A percentile compares a stretch with the other conserved stretches of the same genome.
These are phyloP conservation scores for Cyprinodon tularosa DNA, from an alignment of 2,113 vertebrate genomes.

Conservation along the genomic window DNA sequence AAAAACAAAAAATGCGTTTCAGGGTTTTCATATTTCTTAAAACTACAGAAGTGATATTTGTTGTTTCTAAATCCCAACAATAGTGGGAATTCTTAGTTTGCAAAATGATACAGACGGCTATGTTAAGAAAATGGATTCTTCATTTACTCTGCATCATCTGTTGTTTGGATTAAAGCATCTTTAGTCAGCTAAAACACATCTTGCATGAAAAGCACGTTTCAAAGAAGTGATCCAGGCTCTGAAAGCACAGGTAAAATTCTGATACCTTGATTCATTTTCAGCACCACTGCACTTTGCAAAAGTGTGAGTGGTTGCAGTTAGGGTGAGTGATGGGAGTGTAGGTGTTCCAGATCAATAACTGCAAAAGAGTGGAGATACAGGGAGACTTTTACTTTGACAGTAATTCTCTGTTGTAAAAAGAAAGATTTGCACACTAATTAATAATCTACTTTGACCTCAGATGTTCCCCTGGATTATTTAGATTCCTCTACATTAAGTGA, in stretches of 20 bases:
- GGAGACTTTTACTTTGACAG: slow-evolving; percentile 44
- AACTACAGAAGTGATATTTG: no score
- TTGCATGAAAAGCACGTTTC: not conserved
- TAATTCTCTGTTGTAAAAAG: slow-evolving; percentile 39
- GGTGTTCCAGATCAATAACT: slow-evolving; percentile 58
- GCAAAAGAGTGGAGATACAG: slow-evolving; percentile 22
- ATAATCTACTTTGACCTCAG: slow-evolving; percentile 60
- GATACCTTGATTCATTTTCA: slow-evolving; percentile 9
- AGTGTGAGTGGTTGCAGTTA: slow-evolving; percentile 36
- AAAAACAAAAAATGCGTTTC: no score
- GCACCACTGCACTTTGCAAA: slow-evolving; percentile 16
- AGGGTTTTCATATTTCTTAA: no score
- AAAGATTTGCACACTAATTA: slow-evolving; percentile 58
- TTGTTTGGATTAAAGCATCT: slow-evolving; percentile 17
- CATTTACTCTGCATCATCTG: not conserved
- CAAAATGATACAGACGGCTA: no score
- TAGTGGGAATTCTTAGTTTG: no score
- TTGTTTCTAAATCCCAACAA: no score
- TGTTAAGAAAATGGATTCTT: not conserved
- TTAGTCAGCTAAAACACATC: slow-evolving; percentile 4
- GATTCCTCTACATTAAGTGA: slow-evolving; percentile 23
- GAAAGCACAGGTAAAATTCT: slow-evolving; percentile 19
- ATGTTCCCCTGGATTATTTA: slow-evolving; percentile 34
- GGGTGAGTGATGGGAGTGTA: slow-evolving; percentile 57
- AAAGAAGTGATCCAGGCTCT: not conserved